Evolutionary conservation across 2,113 vertebrate species (phyloP).

Genomic region (Aptenodytes patagonicus): DNA sequence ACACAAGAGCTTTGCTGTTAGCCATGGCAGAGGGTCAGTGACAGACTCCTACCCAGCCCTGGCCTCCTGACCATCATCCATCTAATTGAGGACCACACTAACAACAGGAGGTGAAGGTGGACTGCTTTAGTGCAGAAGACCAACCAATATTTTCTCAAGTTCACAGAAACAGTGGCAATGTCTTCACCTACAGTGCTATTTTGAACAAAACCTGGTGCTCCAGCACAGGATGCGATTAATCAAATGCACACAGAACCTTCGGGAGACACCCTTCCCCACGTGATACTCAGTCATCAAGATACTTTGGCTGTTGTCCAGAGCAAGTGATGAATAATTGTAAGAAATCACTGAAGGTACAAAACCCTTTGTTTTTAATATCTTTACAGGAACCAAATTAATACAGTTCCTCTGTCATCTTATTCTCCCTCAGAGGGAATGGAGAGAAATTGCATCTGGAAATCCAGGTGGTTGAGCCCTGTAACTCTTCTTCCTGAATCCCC

Average conservation of each 20-base stretch:
- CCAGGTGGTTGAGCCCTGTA: not conserved
- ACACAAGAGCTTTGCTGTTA: not conserved
- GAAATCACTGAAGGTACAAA: slow-evolving; percentile 11
- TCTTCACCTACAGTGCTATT: not conserved
- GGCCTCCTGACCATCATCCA: not conserved
- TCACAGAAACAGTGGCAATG: not conserved
- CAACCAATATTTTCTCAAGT: not conserved
- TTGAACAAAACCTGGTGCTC: not conserved
- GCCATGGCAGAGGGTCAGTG: not conserved
- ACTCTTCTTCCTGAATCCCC: not conserved
- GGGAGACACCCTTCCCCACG: not conserved
- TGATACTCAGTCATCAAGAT: not conserved
- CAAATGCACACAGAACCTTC: not conserved
- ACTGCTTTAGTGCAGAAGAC: not conserved
- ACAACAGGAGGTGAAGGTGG: not conserved
- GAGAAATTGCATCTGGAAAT: slow-evolving; percentile 6
- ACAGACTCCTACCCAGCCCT: not conserved
- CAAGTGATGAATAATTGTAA: not conserved
- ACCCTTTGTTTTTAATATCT: slow-evolving; percentile 32
- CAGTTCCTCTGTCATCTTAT: not conserved
- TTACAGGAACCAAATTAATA: slow-evolving; percentile 53
- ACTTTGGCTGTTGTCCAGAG: slow-evolving; percentile 23
- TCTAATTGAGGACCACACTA: not conserved
- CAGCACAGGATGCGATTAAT: not conserved
- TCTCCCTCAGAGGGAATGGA: slow-evolving; percentile 33